Conservation (phyloP, 1,140 invertebrate species). For the Platorchestia sp. region DNA sequence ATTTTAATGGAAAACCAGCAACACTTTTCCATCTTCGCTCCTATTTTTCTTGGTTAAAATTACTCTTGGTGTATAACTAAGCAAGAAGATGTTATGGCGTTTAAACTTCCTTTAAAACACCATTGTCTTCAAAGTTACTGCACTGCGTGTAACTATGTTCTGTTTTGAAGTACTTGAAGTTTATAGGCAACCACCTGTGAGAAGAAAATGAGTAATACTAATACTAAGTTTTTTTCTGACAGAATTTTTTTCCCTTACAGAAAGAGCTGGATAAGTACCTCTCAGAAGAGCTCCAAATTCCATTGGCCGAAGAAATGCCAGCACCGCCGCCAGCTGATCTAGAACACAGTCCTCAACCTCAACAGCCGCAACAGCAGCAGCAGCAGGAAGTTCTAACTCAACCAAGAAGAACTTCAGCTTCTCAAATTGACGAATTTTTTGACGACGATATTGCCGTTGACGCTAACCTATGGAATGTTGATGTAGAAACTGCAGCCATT, state of each 20-base stretch:
- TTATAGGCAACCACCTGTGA: background rate
- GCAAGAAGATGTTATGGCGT: background rate
- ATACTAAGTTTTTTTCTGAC: background rate
- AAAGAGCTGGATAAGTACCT: conserved; percentile 59
- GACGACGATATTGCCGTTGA: conserved; percentile 69
- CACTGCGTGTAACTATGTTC: background rate
- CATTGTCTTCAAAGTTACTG: background rate
- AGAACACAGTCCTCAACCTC: background rate
- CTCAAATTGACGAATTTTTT: conserved; percentile 81
- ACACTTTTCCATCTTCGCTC: background rate
- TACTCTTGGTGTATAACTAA: background rate
- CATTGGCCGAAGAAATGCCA: conserved; percentile 15
- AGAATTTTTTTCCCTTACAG: background rate
- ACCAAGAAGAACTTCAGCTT: conserved; percentile 76
- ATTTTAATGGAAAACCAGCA: background rate
- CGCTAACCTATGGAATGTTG: conserved; percentile 34
- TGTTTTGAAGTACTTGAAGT: background rate
- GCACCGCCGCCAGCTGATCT: background rate
- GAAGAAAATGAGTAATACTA: background rate
- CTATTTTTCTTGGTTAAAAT: background rate
- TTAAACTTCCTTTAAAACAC: background rate
- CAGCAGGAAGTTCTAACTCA: conserved; percentile 68
- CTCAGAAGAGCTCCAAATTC: conserved; percentile 48
- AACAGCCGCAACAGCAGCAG: background rate
- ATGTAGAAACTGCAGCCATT: background rate